Evolutionary conservation across 2,113 vertebrate genomes (phyloP), one percentile per base, ranked within the genome.

Genomic region (Petaurus breviceps): DNA sequence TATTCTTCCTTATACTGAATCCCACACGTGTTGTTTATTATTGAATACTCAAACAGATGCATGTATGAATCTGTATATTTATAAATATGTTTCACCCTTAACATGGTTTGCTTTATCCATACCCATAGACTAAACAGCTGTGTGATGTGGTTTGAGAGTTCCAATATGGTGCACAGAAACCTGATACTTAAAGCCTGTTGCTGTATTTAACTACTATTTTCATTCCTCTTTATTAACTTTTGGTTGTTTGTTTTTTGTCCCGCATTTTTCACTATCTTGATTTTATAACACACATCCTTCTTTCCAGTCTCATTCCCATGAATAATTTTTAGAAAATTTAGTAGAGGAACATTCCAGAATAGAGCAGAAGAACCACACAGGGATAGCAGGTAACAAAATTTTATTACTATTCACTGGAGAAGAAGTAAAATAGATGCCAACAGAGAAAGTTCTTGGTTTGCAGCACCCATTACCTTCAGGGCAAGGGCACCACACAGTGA

Each of bases 51-150:
- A 84, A 43, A 90, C 51, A 31, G 46, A 51, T 3, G 19, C 49
- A 91, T 91, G 61, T 3, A 55, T 95, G 55, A 43, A 37, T 93
- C 3, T 90, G 31, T 55, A 57, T 90, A 54, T 94, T 95, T 95
- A 22, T 25, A 96, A 92, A 91, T 57, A 11, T 77, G 43, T 94
- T 53, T 90, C 51, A 94, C 46, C 14, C 46, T 94, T 95, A 68
- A 54, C 51, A 96, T 92, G 91, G n/a, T 51, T 90, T 91, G 25
- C 51, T 89, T 94, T 95, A 22, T 90, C 94, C 8, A 94, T 94
- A 94, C 46, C 3, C 24, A 89, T 26, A 93, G 10, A 92, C 61
- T 92, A 91, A 22, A 92, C 0, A 49, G 37, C 57, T 2, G 57
- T 96, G 52, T 89, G 10, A 57, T 90, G 92, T 93, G 7, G 11